phyloP scores from a whole-genome alignment of 2,797 vertebrate species.

The Chaetodon trifasciatus region DNA sequence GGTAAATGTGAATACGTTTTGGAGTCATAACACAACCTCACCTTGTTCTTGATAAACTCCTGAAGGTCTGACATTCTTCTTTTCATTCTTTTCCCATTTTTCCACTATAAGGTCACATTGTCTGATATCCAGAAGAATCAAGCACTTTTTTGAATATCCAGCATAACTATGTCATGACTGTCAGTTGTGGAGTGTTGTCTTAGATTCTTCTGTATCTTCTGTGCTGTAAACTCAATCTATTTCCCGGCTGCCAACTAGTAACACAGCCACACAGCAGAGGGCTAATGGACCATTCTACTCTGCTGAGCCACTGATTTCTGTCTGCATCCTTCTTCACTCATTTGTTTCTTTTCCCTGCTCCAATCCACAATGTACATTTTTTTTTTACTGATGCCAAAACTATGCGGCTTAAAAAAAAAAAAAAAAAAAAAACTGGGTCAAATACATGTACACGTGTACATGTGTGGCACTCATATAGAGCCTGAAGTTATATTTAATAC shows the following conservation, averaged over 20 bases:
- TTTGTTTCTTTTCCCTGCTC: slow-evolving; percentile 9
- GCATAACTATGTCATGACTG: background rate
- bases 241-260: background rate
- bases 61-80: slow-evolving; percentile 31
- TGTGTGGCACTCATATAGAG: slow-evolving; percentile 31
- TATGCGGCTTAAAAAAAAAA: slow-evolving; percentile 37
- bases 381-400: slow-evolving; percentile 28
- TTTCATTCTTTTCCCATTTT: slow-evolving; percentile 29
- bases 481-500: slow-evolving; percentile 70
- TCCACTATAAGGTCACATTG: slow-evolving; percentile 7
- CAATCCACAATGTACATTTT: background rate
- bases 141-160: background rate
- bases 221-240: background rate
- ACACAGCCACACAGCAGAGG: background rate
- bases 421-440: slow-evolving; percentile 53
- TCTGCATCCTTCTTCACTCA: slow-evolving; percentile 13
- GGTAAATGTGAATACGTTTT: slow-evolving; percentile 10
- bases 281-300: background rate
- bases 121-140: background rate
- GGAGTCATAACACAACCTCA: slow-evolving; percentile 24
- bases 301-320: background rate
- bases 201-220: no score
- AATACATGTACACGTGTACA: slow-evolving; percentile 38
- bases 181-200: background rate
- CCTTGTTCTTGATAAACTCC: slow-evolving; percentile 6